Evolutionary conservation across 2,113 vertebrate species (phyloP).

Genomic region (Paratilapia polleni): DNA sequence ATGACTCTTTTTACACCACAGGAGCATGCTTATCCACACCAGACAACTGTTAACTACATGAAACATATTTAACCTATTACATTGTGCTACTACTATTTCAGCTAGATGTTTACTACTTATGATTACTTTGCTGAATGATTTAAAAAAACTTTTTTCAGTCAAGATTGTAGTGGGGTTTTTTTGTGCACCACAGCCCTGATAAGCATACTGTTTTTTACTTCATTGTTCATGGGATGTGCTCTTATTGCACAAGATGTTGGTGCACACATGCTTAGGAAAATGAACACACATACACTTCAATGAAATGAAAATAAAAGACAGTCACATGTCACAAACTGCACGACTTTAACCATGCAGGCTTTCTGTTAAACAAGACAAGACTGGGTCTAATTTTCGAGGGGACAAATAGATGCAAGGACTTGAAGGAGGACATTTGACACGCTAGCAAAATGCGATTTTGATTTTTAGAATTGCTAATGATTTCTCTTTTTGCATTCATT

Average conservation of each 20-base stretch:
- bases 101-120: background rate
- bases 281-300: background rate
- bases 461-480: background rate
- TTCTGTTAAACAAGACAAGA: background rate
- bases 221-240: background rate
- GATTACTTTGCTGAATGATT: background rate
- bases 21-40: background rate
- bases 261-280: background rate
- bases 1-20: slow-evolving; percentile 12
- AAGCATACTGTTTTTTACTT: slow-evolving; percentile 2
- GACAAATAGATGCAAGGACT: background rate
- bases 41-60: background rate
- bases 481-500: background rate
- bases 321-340: background rate
- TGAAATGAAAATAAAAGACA: slow-evolving; percentile 5
- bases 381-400: background rate
- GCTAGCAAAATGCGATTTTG: background rate
- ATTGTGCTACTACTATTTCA: background rate
- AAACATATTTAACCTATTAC: background rate
- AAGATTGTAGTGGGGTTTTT: background rate
- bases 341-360: background rate
- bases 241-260: slow-evolving; percentile 42
- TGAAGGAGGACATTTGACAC: background rate
- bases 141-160: background rate
- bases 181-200: background rate